phyloP scores from a whole-genome alignment of 2,888 invertebrate genomes.

The Aphodius granarius region DNA sequence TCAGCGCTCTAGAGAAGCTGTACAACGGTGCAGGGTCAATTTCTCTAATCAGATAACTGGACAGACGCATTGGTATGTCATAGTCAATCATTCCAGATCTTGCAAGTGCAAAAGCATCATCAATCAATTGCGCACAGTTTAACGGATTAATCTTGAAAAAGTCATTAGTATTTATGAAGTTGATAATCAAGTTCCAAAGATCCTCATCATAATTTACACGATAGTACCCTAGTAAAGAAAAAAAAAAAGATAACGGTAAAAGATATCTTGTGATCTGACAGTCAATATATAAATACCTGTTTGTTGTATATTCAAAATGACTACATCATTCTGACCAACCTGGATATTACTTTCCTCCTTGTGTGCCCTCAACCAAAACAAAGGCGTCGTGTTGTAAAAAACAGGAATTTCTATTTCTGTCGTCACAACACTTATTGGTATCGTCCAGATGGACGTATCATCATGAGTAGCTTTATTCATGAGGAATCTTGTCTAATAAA shows the following conservation, averaged over 20 bases:
- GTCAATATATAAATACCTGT: constrained; percentile 53
- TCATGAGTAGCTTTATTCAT: constrained; percentile 28
- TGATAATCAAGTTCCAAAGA: constrained; percentile 54
- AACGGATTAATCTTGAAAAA: constrained; percentile 58
- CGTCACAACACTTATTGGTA: constrained; percentile 21
- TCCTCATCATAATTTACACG: constrained; percentile 50
- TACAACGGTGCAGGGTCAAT: constrained; percentile 65
- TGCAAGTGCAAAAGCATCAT: constrained; percentile 58
- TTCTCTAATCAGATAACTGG: constrained; percentile 61
- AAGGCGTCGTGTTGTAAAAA: neutral
- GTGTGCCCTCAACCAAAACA: constrained; percentile 14
- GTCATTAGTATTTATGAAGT: constrained; percentile 46
- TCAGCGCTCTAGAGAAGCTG: constrained; percentile 44
- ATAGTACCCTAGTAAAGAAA: constrained; percentile 43
- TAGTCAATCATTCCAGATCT: constrained; percentile 61
- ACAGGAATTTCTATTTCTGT: no score
- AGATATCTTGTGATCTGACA: neutral
- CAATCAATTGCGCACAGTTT: constrained; percentile 59
- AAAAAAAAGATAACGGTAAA: neutral
- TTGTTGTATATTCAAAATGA: constrained; percentile 61
- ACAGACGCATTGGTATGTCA: constrained; percentile 58
- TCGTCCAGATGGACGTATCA: constrained; percentile 47
- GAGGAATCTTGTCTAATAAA: constrained; percentile 12
- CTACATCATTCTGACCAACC: constrained; percentile 53
- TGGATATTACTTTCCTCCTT: neutral